Evolutionary conservation across 2,797 vertebrate species (phyloP).

Genomic region (Champsocephalus esox): DNA sequence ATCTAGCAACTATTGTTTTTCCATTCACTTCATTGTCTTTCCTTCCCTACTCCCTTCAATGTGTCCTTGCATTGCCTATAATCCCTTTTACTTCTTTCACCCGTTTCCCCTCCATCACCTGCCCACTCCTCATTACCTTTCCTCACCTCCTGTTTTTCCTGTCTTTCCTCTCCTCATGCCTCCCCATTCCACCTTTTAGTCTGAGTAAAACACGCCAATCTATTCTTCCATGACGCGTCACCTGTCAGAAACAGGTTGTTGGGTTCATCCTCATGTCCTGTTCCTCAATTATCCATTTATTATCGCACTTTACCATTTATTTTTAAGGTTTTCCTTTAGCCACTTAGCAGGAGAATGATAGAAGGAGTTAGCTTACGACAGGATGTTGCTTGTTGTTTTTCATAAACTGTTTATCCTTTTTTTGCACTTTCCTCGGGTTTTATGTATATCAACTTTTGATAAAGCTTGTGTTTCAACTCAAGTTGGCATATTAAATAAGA

Average conservation of each 20-base stretch:
- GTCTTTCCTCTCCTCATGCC: neutral
- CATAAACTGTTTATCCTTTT: neutral
- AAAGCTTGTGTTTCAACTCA: neutral
- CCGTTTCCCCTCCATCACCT: conserved; percentile 10
- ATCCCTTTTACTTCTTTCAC: neutral
- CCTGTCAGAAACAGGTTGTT: conserved; percentile 23
- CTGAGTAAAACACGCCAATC: conserved; percentile 20
- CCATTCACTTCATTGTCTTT: too few species aligned
- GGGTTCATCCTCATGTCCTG: conserved; percentile 37
- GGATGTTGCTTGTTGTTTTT: conserved; percentile 1
- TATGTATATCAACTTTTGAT: neutral
- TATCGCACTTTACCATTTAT: conserved; percentile 1
- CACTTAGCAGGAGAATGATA: conserved; percentile 28
- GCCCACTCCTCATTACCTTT: conserved; percentile 10
- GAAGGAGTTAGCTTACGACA: conserved; percentile 13
- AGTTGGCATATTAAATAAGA: conserved; percentile 16
- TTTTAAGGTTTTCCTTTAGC: conserved; percentile 8
- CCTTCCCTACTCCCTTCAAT: conserved; percentile 13
- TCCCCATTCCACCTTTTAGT: conserved; percentile 17
- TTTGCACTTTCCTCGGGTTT: neutral
- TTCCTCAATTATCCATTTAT: conserved; percentile 37
- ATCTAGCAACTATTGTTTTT: too few species aligned
- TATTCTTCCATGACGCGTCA: conserved; percentile 14
- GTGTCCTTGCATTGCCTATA: conserved; percentile 6
- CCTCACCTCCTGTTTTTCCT: conserved; percentile 6